Conservation (phyloP, 2,113 vertebrate genomes). For the Prochilodus magdalenae region DNA sequence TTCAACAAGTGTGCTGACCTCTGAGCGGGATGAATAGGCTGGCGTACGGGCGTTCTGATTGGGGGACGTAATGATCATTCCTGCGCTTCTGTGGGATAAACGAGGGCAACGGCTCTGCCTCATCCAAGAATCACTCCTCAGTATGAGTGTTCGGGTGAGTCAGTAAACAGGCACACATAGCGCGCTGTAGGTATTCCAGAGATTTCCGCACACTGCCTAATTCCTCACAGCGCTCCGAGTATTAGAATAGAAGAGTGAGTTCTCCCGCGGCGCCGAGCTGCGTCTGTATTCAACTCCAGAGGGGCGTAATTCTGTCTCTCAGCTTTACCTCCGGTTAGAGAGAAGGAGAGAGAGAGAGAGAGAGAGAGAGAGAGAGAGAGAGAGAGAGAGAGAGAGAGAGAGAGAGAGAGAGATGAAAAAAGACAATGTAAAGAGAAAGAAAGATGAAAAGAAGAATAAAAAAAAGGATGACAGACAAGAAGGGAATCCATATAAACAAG, state of each 20-base stretch:
- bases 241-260: not conserved
- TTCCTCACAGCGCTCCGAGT: not conserved
- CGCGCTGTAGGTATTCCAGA: not conserved
- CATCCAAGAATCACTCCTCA: not conserved
- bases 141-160: conserved; percentile 1
- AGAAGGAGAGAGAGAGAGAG: not conserved
- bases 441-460: not conserved
- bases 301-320: conserved; percentile 9
- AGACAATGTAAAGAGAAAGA: not conserved
- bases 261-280: not conserved
- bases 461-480: too few species aligned
- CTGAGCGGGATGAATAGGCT: too few species aligned
- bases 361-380: not conserved
- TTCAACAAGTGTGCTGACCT: too few species aligned
- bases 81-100: not conserved
- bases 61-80: not conserved
- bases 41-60: too few species aligned
- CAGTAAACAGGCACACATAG: not conserved
- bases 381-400: not conserved
- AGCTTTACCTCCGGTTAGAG: conserved; percentile 3
- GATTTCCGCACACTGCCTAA: conserved; percentile 1
- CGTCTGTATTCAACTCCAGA: conserved; percentile 3
- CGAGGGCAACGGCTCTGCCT: not conserved
- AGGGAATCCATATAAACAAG: too few species aligned
- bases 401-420: not conserved